phyloP scores from a whole-genome alignment of 2,797 vertebrate genomes.

The Melanotaenia parkinsoni region DNA sequence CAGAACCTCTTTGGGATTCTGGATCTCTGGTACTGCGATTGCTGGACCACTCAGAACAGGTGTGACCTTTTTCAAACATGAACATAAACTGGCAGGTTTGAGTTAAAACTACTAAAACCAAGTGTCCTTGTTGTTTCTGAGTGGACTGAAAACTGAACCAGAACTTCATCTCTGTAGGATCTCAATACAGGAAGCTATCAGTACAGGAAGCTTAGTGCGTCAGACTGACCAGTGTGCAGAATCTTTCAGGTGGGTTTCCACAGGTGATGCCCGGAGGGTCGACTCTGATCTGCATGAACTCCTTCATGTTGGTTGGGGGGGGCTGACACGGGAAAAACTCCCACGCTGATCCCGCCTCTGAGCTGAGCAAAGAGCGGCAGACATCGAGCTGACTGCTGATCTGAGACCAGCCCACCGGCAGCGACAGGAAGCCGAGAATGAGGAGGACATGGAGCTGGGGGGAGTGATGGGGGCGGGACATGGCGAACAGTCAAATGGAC shows the following conservation, averaged over 20 bases:
- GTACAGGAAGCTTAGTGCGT: slow-evolving; percentile 3
- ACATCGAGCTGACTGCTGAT: slow-evolving; percentile 85
- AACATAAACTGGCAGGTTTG: too few species aligned
- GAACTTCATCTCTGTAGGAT: not conserved
- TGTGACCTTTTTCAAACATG: too few species aligned
- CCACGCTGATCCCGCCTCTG: slow-evolving; percentile 88
- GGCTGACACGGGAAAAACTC: slow-evolving; percentile 93
- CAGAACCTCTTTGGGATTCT: too few species aligned
- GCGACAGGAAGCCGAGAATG: slow-evolving; percentile 76
- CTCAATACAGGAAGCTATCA: not conserved
- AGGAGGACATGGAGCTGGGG: slow-evolving; percentile 75
- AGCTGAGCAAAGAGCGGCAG: slow-evolving; percentile 89
- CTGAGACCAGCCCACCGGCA: slow-evolving; percentile 66
- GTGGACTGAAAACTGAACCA: not conserved
- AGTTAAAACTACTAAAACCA: not conserved
- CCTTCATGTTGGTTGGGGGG: slow-evolving; percentile 88
- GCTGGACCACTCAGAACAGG: too few species aligned
- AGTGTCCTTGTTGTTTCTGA: not conserved
- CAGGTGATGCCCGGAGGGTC: slow-evolving; percentile 94
- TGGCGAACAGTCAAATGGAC: slow-evolving; percentile 29
- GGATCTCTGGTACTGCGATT: too few species aligned
- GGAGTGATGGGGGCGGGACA: slow-evolving; percentile 6
- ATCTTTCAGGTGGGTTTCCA: slow-evolving; percentile 92
- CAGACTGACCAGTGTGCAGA: slow-evolving; percentile 91
- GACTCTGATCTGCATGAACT: slow-evolving; percentile 90